Base-by-base conservation (phyloP, 2,888 invertebrate genomes). In the Lissonota sp. region DNA sequence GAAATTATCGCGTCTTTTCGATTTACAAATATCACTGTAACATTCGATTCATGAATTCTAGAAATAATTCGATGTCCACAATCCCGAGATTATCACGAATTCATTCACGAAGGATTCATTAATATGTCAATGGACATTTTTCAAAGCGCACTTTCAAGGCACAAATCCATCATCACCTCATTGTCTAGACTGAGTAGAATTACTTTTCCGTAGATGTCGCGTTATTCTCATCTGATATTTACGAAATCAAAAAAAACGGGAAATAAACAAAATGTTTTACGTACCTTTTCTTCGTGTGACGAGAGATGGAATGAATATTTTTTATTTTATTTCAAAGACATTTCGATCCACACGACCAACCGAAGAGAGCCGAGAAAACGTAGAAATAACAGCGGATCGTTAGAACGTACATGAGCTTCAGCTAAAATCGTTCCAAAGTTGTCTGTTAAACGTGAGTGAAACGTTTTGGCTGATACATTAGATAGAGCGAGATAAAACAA, bases 151-250 rank as follows among this genome's bases (percentile, higher is more conserved):
- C 26, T 1, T 26, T 64, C 72, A 67, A 69, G 44, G 57, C 57
- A 39, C 14, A 39, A 42, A 57, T 46, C 46, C 63, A 8, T 57
- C 26, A 57, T 26, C 62, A 49, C 63, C 57, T 69, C 73, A 6
- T 76, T 40, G 64, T 57, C 78, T 77, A 81, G 84, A 84, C 84
- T 81, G 84, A 84, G 69, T 84, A 84, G 82, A 73, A 69, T 46
- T 72, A 57, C 69, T 67, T 78, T 73, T 63, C n/a, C 44, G 53
- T 72, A 42, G 10, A 79, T 74, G 44, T 58, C 79, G 60, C 63
- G 16, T 26, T 26, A 72, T 79, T 73, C 58, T 70, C 64, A 12
- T 66, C 51, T 44, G 44, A 12, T n/a, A 57, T 69, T 64, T 44
- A 10, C 46, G 53, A 64, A 75, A 39, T 16, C 39, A 70, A 37